Evolutionary conservation across 2,888 invertebrate species (phyloP).

Genomic region (Diabrotica balteata): DNA sequence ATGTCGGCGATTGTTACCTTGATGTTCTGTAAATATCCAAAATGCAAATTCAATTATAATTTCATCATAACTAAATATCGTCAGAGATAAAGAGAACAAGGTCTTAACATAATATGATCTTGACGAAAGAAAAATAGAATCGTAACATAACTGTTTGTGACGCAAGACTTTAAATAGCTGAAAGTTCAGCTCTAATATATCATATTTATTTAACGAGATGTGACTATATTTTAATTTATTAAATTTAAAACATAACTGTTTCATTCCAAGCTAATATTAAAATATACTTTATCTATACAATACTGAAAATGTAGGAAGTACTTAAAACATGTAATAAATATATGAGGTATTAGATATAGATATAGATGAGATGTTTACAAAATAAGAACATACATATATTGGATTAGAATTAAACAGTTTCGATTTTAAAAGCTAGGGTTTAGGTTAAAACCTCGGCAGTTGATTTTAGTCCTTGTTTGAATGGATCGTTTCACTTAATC

Average conservation of each 20-base stretch:
- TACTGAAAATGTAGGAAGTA: constrained; percentile 13
- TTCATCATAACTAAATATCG: no score
- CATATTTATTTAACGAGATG: constrained; percentile 26
- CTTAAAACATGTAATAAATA: constrained; percentile 23
- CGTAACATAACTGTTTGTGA: not conserved
- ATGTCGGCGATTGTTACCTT: no score
- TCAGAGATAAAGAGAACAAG: no score
- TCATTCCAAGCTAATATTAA: constrained; percentile 28
- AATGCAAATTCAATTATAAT: no score
- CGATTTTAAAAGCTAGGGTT: constrained; percentile 33
- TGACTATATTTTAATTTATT: constrained; percentile 21
- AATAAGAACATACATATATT: constrained; percentile 21
- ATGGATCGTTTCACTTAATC: constrained; percentile 28
- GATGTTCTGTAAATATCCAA: no score
- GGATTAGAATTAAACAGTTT: constrained; percentile 34
- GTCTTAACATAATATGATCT: no score
- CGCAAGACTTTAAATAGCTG: constrained; percentile 1
- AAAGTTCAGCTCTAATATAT: constrained; percentile 17
- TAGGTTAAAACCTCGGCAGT: constrained; percentile 42
- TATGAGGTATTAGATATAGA: constrained; percentile 12
- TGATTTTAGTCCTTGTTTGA: constrained; percentile 36
- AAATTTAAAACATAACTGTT: constrained; percentile 31
- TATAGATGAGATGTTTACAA: constrained; percentile 11
- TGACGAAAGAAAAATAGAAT: no score
- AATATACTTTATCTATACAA: constrained; percentile 16